Conservation (phyloP, 2,797 vertebrate genomes). For the Cyclura pinguis region DNA sequence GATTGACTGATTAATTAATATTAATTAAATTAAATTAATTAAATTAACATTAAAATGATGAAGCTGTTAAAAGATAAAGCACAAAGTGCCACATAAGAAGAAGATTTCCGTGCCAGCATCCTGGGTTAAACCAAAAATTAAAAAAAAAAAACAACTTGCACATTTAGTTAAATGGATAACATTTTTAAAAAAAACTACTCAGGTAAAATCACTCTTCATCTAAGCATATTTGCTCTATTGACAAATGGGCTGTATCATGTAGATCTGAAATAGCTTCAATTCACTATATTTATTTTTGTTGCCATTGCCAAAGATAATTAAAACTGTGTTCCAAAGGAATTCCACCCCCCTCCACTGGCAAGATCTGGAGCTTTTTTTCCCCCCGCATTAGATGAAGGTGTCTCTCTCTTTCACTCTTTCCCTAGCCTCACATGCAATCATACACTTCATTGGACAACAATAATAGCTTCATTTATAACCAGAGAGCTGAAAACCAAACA, state of each 20-base stretch:
- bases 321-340: constrained; percentile 36
- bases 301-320: constrained; percentile 18
- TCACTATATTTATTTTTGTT: background rate
- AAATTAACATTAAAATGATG: background rate
- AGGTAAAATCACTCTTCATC: background rate
- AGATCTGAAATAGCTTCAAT: background rate
- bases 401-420: background rate
- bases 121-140: constrained; percentile 2
- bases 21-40: too few species aligned
- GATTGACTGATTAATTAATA: too few species aligned
- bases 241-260: rapidly evolving
- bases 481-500: background rate
- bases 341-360: constrained; percentile 6
- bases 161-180: background rate
- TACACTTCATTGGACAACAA: constrained; percentile 30
- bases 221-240: constrained; percentile 7
- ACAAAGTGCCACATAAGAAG: background rate
- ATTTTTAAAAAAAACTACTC: background rate
- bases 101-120: background rate
- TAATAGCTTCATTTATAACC: constrained; percentile 48
- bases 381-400: constrained; percentile 41
- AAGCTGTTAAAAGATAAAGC: background rate
- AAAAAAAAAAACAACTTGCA: background rate
- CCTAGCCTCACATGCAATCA: background rate
- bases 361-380: constrained; percentile 10